Evolutionary conservation across 2,113 vertebrate genomes (phyloP), one percentile per base, ranked within the genome.

Genomic region (Mustelus asterias): DNA sequence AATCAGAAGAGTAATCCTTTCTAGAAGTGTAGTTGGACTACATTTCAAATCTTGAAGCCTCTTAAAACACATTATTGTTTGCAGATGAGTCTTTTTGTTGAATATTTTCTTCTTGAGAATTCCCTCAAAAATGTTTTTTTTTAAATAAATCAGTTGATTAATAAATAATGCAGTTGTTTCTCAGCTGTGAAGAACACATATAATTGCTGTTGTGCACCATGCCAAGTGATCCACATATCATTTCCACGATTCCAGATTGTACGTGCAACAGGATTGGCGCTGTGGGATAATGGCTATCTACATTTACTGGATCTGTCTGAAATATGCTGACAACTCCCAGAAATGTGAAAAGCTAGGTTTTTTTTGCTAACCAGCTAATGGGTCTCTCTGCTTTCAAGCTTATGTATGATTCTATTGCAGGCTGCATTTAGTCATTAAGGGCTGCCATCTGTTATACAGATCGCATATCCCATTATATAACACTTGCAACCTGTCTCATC

Each of bases 381-480:
- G 13, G 54, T 26, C 54, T n/a, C 58, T 90, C 54, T 90, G 88
- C 88, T 16, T 90, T 90, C 88, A 60, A 60, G 54, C 58, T 26
- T 58, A 33, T 8, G 54, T 16, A 58, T 60, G 88, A 33, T 60
- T 58, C 10, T 11, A 58, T 24, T 90, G 48, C 88, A 58, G 54
- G 88, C 48, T 90, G 10, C 48, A 4, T 90, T 60, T 26, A 90
- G 88, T 60, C 54, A 33, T 14, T 90, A 29, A n/a, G 88, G 14
- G 88, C 16, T 60, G 54, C 29, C 88, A 90, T 90, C 88, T 90
- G 88, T 60, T 90, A 26, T 24, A 29, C 85, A 88, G 85, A 88
- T 88, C 48, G 10, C 85, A 54, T 48, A 8, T 41, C 85, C 44
- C 85, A 54, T 88, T 24, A 48, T 48, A 11, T 26, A 54, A 54